These are phyloP conservation scores for Perccottus glenii DNA, from an alignment of 2,113 vertebrate species.

Conservation along the genomic window DNA sequence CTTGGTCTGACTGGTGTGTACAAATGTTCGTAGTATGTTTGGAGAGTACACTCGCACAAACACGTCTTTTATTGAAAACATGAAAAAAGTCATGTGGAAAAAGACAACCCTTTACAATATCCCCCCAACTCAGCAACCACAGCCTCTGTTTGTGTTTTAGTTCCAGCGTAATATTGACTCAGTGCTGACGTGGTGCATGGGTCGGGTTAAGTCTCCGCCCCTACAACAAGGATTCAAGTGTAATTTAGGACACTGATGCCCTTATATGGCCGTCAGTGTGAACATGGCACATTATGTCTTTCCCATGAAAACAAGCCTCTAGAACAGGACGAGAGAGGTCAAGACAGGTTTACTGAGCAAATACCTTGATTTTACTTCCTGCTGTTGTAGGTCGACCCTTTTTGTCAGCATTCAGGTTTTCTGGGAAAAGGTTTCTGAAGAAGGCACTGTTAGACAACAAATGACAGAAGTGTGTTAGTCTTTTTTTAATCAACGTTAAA, in stretches of 20 bases:
- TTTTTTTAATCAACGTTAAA: neutral
- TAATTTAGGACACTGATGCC: constrained; percentile 52
- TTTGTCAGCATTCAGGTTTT: constrained; percentile 96
- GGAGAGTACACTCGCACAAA: constrained; percentile 69
- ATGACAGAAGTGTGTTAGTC: neutral
- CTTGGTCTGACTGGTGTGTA: constrained; percentile 45
- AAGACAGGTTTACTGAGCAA: neutral
- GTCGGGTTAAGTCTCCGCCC: constrained; percentile 66
- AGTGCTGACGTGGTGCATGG: constrained; percentile 70
- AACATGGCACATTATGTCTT: constrained; percentile 27
- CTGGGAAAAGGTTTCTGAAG: constrained; percentile 92
- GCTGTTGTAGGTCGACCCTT: constrained; percentile 97
- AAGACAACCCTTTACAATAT: constrained; percentile 61
- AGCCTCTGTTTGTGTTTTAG: constrained; percentile 61
- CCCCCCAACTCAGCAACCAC: constrained; percentile 59
- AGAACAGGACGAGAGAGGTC: neutral
- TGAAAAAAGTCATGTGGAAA: constrained; percentile 63
- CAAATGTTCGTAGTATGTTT: constrained; percentile 74
- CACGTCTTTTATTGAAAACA: constrained; percentile 72
- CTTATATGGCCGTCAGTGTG: constrained; percentile 64
- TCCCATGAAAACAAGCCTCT: neutral
- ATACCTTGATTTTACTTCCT: constrained; percentile 98
- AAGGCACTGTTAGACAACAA: constrained; percentile 82
- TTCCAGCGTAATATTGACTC: constrained; percentile 69
- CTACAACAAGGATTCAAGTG: constrained; percentile 25